These are phyloP conservation scores for Idaea straminata DNA, from an alignment of 2,888 invertebrate species.

Conservation along the genomic window DNA sequence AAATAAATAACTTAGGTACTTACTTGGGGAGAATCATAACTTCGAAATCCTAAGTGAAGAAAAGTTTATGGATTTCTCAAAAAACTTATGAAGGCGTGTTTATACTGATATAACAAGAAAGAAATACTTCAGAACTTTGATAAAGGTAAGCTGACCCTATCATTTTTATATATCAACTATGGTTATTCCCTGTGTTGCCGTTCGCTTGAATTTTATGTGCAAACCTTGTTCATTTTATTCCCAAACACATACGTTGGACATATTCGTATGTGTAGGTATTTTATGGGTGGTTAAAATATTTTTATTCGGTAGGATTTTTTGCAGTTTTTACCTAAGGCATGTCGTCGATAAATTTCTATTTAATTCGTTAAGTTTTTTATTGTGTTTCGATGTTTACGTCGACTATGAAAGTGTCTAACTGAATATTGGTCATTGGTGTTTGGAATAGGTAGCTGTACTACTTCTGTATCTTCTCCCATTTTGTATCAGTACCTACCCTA, in stretches of 20 bases:
- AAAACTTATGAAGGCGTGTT: conserved; percentile 28
- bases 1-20: background rate
- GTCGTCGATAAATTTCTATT: background rate
- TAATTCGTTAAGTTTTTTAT: background rate
- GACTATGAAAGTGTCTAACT: background rate
- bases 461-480: no score
- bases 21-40: conserved; percentile 13
- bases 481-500: no score
- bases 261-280: background rate
- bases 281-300: background rate
- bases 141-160: background rate
- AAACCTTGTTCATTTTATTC: background rate
- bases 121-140: background rate
- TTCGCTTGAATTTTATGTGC: background rate
- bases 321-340: background rate
- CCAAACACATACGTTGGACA: background rate
- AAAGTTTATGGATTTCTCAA: conserved; percentile 39
- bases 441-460: no score
- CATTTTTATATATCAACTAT: background rate
- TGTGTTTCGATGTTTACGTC: background rate
- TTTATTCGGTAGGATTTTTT: background rate
- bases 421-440: no score
- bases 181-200: background rate
- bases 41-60: conserved; percentile 21
- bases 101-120: background rate